Conservation (phyloP, 2,113 vertebrate species). For the Ceuthmochares aereus region DNA sequence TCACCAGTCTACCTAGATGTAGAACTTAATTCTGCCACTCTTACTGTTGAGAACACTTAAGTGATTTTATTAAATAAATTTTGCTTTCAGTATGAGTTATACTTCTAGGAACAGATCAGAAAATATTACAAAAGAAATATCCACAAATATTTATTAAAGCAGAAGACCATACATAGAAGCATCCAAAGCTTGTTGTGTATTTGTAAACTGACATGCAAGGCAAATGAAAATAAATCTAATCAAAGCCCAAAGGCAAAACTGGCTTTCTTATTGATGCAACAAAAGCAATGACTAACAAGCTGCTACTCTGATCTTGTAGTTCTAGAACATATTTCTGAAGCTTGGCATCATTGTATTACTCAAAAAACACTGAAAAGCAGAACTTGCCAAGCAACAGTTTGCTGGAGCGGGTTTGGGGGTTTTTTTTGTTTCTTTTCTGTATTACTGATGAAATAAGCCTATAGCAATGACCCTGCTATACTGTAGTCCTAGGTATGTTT, state of each 20-base stretch:
- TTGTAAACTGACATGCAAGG: conserved; percentile 6
- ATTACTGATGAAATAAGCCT: conserved; percentile 4
- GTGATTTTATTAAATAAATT: neutral
- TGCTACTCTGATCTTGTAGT: neutral
- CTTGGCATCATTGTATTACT: neutral
- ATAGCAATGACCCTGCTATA: neutral
- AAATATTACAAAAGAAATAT: neutral
- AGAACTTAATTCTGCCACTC: neutral
- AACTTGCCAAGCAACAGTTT: neutral
- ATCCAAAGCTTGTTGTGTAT: neutral
- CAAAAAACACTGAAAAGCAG: neutral
- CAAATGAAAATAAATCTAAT: conserved; percentile 49
- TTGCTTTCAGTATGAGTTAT: conserved; percentile 5
- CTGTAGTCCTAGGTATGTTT: conserved; percentile 7
- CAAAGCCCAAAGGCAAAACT: conserved; percentile 43
- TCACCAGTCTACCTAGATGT: neutral
- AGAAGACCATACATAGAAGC: neutral
- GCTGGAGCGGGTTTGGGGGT: neutral
- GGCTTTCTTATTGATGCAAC: neutral
- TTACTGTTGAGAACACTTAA: neutral
- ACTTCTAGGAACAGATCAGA: conserved; percentile 11
- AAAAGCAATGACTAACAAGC: conserved; percentile 34
- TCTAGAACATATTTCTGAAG: neutral
- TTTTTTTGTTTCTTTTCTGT: neutral
- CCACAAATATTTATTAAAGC: conserved; percentile 31